Percentiles rank a stretch among this genome's conserved stretches.
Conservation (phyloP, 2,113 vertebrate species). For the Pseudorasbora parva region DNA sequence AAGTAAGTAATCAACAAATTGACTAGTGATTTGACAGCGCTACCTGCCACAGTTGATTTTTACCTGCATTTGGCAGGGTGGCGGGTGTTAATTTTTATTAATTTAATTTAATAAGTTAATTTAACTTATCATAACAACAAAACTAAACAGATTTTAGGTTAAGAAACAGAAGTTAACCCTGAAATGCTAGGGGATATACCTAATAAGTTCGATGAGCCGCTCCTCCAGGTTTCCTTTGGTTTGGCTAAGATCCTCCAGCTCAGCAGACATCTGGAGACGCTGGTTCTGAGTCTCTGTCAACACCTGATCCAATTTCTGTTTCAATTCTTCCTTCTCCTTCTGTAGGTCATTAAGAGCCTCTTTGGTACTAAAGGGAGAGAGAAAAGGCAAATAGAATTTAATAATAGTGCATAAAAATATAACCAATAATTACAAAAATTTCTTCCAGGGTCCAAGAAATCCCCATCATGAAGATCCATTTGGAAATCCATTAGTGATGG, state of each 20-base stretch:
- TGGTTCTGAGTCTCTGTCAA: conserved; percentile 75
- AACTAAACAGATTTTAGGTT: background rate
- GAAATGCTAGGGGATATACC: conserved; percentile 56
- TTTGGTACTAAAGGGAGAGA: conserved; percentile 72
- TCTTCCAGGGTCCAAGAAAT: background rate
- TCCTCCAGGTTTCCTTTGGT: conserved; percentile 91
- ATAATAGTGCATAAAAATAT: background rate
- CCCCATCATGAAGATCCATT: background rate
- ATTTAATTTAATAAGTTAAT: too few relatives aligned
- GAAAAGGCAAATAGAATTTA: background rate
- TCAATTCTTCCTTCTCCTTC: conserved; percentile 74
- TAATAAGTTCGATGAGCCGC: conserved; percentile 92
- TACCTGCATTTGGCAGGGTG: too few relatives aligned
- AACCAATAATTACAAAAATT: conserved; percentile 5
- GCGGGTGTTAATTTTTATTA: too few relatives aligned
- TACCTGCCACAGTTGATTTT: too few relatives aligned
- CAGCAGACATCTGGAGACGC: conserved; percentile 81
- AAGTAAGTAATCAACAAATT: too few relatives aligned
- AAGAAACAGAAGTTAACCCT: background rate
- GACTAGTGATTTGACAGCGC: too few relatives aligned
- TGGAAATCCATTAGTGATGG: conserved; percentile 28
- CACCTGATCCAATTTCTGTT: conserved; percentile 73
- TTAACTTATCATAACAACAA: background rate
- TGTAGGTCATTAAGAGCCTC: conserved; percentile 75
- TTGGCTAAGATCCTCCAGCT: conserved; percentile 88